phyloP scores from a whole-genome alignment of 1,140 invertebrate genomes.

The Plodia interpunctella region DNA sequence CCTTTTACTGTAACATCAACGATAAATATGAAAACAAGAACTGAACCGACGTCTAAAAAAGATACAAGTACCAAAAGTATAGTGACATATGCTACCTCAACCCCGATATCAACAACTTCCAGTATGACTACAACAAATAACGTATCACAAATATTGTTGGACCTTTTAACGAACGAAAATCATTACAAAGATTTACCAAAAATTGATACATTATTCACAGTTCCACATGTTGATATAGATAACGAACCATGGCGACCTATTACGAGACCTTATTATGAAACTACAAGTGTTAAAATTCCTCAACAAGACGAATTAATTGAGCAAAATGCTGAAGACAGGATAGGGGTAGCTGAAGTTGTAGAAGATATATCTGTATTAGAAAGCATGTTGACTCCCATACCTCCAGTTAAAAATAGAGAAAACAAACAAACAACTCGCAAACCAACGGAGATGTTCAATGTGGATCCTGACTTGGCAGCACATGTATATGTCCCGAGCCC shows the following conservation, averaged over 20 bases:
- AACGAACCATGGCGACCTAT: constrained; percentile 79
- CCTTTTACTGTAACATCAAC: constrained; percentile 72
- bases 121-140: constrained; percentile 53
- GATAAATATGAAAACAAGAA: constrained; percentile 64
- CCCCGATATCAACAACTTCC: constrained; percentile 34
- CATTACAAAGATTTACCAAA: constrained; percentile 73
- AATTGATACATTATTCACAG: constrained; percentile 72
- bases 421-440: constrained; percentile 31
- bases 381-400: constrained; percentile 55
- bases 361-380: constrained; percentile 70
- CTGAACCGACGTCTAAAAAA: constrained; percentile 45
- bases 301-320: constrained; percentile 36
- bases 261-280: constrained; percentile 65
- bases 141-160: constrained; percentile 64
- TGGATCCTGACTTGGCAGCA: constrained; percentile 56
- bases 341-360: constrained; percentile 70
- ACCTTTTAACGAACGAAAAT: constrained; percentile 62
- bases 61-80: constrained; percentile 44
- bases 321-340: constrained; percentile 63
- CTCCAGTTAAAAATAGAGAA: constrained; percentile 49
- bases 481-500: constrained; percentile 72
- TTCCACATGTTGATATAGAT: constrained; percentile 67
- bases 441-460: constrained; percentile 46
- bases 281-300: constrained; percentile 40
- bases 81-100: constrained; percentile 41